Percentiles rank a stretch among this genome's conserved stretches.
Evolutionary conservation across 2,888 invertebrate species (phyloP).

Genomic region (Saturnia pavonia): DNA sequence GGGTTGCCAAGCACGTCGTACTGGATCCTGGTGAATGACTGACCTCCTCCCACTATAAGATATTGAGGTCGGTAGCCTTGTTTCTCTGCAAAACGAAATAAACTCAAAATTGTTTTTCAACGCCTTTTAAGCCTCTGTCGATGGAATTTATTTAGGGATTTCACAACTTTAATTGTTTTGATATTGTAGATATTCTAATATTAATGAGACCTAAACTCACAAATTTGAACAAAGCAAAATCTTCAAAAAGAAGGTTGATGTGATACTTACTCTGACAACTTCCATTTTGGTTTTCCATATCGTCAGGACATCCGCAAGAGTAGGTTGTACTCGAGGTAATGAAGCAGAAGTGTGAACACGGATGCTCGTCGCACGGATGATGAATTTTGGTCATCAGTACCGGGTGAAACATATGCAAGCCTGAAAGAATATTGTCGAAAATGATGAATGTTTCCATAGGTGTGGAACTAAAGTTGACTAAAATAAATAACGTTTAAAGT

Average conservation of each 20-base stretch:
- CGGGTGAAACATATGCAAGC: slow-evolving; percentile 89
- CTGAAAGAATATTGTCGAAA: slow-evolving; percentile 49
- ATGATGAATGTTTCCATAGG: no score
- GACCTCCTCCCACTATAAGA: slow-evolving; percentile 82
- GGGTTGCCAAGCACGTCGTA: slow-evolving; percentile 86
- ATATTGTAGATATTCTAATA: no score
- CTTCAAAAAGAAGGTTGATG: no score
- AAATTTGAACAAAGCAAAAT: no score
- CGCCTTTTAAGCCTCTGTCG: no score
- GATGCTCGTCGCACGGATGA: slow-evolving; percentile 84
- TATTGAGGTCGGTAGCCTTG: slow-evolving; percentile 59
- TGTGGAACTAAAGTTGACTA: no score
- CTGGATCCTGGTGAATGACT: slow-evolving; percentile 82
- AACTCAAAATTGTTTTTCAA: not conserved
- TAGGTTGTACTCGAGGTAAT: slow-evolving; percentile 80
- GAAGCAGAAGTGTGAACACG: slow-evolving; percentile 91
- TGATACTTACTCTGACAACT: slow-evolving; percentile 53
- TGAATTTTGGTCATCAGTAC: slow-evolving; percentile 76
- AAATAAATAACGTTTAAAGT: no score
- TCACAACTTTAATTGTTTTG: no score
- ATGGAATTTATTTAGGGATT: no score
- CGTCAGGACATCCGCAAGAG: slow-evolving; percentile 89
- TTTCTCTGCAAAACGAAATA: slow-evolving; percentile 35
- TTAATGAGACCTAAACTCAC: no score
- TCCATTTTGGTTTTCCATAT: slow-evolving; percentile 82